phyloP scores from a whole-genome alignment of 2,113 vertebrate genomes.

The Gracilinanus agilis region DNA sequence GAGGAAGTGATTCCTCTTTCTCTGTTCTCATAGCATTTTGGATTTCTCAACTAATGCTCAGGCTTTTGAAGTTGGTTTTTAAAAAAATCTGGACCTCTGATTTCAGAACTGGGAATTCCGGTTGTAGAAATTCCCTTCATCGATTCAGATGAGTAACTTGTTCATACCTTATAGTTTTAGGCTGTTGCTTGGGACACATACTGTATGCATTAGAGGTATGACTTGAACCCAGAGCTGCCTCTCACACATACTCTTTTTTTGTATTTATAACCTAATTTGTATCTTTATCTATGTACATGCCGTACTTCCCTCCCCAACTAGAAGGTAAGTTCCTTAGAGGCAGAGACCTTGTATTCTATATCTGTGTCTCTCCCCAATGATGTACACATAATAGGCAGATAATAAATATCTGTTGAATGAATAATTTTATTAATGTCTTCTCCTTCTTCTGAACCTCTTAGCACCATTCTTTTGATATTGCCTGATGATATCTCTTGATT shows the following conservation, averaged over 20 bases:
- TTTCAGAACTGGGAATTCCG: not conserved
- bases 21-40: not conserved
- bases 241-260: not conserved
- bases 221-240: not conserved
- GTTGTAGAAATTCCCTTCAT: not conserved
- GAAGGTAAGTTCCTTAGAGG: not conserved
- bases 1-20: not conserved
- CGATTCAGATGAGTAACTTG: not conserved
- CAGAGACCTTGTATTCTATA: not conserved
- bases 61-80: not conserved
- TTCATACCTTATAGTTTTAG: not conserved
- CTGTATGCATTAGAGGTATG: not conserved
- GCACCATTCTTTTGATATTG: too few species aligned
- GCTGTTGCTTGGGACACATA: not conserved
- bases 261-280: not conserved
- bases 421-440: not conserved
- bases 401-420: not conserved
- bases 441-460: too few species aligned
- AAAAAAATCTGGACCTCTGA: not conserved
- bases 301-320: not conserved
- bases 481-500: not conserved
- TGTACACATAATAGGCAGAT: not conserved
- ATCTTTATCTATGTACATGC: not conserved
- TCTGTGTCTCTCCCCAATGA: not conserved
- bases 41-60: not conserved